Evolutionary conservation across 2,888 invertebrate genomes (phyloP), one percentile per base, ranked within the genome.

Genomic region (Hyles lineata): DNA sequence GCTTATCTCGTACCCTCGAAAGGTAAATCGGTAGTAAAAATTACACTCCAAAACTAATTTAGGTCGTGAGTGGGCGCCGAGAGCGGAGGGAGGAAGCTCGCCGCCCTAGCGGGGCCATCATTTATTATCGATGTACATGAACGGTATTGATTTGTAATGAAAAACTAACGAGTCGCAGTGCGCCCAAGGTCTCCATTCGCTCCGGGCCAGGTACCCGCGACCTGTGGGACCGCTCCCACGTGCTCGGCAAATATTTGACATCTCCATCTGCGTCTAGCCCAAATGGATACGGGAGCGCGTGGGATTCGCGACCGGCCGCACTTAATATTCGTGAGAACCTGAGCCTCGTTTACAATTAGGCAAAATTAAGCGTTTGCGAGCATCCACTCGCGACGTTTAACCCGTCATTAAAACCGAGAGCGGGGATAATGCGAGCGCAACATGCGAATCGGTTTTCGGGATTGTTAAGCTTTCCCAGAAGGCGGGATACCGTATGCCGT

Each of bases 261-360:
- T 82, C 82, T 78, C 85, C 91, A 92, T 89, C 90, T 92, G 91
- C 85, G 84, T 84, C 85, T 86, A 87, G 86, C 77, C 82, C 73
- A 81, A 86, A 86, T 87, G 88, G 89, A 90, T 86, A 91, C 86
- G 86, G 87, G 86, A 84, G 85, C 83, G 90, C 92, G 93, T 93
- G 93, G 90, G 93, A 92, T 90, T 89, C 89, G 91, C 91, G 83
- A 90, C 15, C 84, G 87, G 82, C 85, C 77, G 87, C 89, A 89
- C 87, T 90, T 90, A 91, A 91, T 90, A 92, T 90, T 92, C 94
- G 94, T 94, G 94, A 93, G 94, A 94, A 93, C 89, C 82, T 82
- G 84, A 87, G 87, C 87, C 89, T 86, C 85, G 88, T 83, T 89
- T 82, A 91, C 87, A 93, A 93, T 93, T 94, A 94, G 90, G 87